Base-by-base conservation (phyloP, 2,113 vertebrate genomes). In the Paratilapia polleni region DNA sequence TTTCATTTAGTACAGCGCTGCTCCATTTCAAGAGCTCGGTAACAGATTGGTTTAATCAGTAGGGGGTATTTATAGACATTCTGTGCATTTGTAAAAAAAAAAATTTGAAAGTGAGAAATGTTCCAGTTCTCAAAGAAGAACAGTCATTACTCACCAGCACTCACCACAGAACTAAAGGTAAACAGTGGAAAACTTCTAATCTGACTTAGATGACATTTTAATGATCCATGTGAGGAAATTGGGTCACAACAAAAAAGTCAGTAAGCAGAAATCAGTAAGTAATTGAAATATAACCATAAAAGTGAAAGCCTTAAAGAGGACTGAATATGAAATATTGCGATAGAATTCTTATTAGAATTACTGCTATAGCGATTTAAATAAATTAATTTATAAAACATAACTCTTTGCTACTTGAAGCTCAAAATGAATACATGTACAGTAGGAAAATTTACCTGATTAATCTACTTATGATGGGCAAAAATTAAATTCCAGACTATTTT, bases 121-220 rank as follows among this genome's bases (percentile, higher is more conserved):
- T 56, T 74, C 52, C 22, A 22, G 1, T 56, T 59, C 19, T 84
- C 8, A 13, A 20, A 26, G 56, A 38, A 19, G 38, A 41, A 56
- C 1, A 41, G 13, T 10, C n/a, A 12, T 43, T 60, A 24, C 36
- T 36, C 31, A 24, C 22, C 62, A 24, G 62, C 5, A 3, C 19
- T 74, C 13, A 62, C 24, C 62, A 24, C 7, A n/a, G 19, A 56
- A 61, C 70, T 73, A 5, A 73, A 73, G 68, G 68, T 73, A 73
- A 73, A 73, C 68, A 73, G 26, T 73, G 68, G 68, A 73, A 73
- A 73, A 73, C 47, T 73, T 73, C 47, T 54, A 73, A 73, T 73
- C 68, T 26, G 1, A 0, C 26, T 73, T 73, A n/a, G 52, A 73
- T 54, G 47, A 54, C 68, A n/a, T 73, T 73, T 73, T 73, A 73